phyloP scores from a whole-genome alignment of 2,113 vertebrate genomes.

The Tapirus terrestris region DNA sequence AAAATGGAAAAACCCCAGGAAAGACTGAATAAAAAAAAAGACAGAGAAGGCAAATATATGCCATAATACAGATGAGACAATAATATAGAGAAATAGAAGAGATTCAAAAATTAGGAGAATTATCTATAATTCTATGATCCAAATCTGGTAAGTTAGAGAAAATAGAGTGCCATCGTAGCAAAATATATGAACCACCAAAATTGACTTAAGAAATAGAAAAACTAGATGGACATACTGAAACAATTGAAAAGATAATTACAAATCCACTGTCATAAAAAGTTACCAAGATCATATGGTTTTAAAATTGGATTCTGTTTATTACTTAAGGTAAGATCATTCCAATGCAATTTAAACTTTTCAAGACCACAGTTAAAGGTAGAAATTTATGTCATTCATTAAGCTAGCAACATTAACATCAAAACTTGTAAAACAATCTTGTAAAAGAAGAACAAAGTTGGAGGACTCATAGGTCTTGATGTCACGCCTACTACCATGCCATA shows the following conservation, averaged over 20 bases:
- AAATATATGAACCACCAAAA: not conserved
- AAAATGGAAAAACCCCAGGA: not conserved
- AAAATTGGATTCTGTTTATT: slow-evolving; percentile 8
- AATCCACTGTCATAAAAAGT: not conserved
- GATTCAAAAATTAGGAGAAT: not conserved
- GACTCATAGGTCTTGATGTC: not conserved
- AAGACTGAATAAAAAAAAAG: not conserved
- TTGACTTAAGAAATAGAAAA: not conserved
- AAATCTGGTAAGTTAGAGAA: not conserved
- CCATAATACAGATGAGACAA: not conserved
- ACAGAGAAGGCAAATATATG: not conserved
- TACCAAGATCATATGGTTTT: not conserved
- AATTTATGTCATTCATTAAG: not conserved
- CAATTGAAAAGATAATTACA: not conserved
- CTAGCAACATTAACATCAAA: slow-evolving; percentile 9
- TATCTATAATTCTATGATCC: not conserved
- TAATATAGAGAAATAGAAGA: not conserved
- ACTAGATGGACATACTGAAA: not conserved
- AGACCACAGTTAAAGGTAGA: not conserved
- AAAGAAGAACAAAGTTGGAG: not conserved
- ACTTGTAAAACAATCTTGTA: not conserved
- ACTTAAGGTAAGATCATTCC: not conserved
- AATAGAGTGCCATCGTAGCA: not conserved
- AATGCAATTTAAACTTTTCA: not conserved
- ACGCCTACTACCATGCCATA: not conserved